Conservation (phyloP, 23 tunicate genomes). For the Clavelina lepadiformis region DNA sequence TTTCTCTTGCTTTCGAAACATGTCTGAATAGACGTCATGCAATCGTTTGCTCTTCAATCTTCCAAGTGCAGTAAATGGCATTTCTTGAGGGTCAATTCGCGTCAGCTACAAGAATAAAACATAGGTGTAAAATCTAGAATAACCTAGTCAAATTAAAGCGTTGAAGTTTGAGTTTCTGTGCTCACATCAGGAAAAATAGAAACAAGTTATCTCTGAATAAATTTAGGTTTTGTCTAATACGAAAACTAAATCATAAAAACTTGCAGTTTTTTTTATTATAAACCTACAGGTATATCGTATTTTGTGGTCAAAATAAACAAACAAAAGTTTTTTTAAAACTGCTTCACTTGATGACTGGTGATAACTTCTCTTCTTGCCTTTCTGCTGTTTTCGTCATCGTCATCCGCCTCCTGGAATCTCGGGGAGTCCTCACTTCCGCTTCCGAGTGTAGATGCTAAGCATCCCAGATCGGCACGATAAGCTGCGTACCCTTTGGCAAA, state of each 20-base stretch:
- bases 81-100: slow-evolving; percentile 13
- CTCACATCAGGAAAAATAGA: too few relatives aligned
- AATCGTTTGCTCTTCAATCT: slow-evolving; percentile 44
- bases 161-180: too few relatives aligned
- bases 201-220: too few relatives aligned
- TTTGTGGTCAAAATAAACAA: not conserved
- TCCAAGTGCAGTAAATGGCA: slow-evolving; percentile 24
- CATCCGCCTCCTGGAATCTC: not conserved
- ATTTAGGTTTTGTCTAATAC: not conserved
- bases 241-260: not conserved
- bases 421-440: slow-evolving; percentile 2
- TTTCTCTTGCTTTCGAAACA: slow-evolving; percentile 31
- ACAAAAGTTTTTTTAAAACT: not conserved
- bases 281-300: not conserved
- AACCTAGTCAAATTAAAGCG: not conserved
- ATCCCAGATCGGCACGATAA: slow-evolving; percentile 21
- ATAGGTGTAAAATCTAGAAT: not conserved
- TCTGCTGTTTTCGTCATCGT: not conserved
- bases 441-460: slow-evolving; percentile 12
- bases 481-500: slow-evolving; percentile 41
- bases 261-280: not conserved
- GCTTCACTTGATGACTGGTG: not conserved
- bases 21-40: slow-evolving; percentile 45
- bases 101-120: slow-evolving; percentile 5
- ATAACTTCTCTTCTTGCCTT: not conserved